Conservation (phyloP, 92 coral and sea anemone genomes). For the Siderastrea radians region DNA sequence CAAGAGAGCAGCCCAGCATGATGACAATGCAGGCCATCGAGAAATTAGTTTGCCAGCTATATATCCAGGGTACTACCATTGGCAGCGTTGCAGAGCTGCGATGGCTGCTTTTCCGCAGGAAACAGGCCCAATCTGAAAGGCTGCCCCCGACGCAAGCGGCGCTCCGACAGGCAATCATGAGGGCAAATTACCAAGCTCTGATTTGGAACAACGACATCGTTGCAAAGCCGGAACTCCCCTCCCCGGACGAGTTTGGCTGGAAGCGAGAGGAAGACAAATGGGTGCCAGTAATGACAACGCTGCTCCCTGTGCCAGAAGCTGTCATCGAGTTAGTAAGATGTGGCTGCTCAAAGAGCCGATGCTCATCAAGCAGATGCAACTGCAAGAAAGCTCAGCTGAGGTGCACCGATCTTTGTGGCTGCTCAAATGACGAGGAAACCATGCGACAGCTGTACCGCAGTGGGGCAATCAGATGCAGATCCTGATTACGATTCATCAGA, state of each 20-base stretch:
- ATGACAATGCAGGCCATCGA: constrained; percentile 44
- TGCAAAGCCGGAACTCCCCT: constrained; percentile 49
- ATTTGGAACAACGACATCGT: constrained; percentile 53
- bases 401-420: constrained; percentile 64
- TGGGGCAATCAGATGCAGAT: background rate
- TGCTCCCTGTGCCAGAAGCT: constrained; percentile 64
- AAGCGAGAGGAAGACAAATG: constrained; percentile 37
- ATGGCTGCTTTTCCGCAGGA: constrained; percentile 12
- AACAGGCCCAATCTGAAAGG: constrained; percentile 51
- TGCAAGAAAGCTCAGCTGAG: constrained; percentile 45
- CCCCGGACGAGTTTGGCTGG: constrained; percentile 69
- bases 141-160: constrained; percentile 62
- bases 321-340: constrained; percentile 59
- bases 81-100: constrained; percentile 36
- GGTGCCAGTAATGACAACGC: constrained; percentile 43
- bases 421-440: constrained; percentile 26
- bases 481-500: constrained; percentile 9
- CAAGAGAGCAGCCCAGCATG: constrained; percentile 13
- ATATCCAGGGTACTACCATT: constrained; percentile 32
- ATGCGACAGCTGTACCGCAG: constrained; percentile 4
- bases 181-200: constrained; percentile 46
- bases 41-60: constrained; percentile 44
- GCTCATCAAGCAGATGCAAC: constrained; percentile 61
- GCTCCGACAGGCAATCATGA: constrained; percentile 39
- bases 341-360: constrained; percentile 45